Conservation (phyloP, 2,797 vertebrate species). For the Brachyrhaphis roseni region DNA sequence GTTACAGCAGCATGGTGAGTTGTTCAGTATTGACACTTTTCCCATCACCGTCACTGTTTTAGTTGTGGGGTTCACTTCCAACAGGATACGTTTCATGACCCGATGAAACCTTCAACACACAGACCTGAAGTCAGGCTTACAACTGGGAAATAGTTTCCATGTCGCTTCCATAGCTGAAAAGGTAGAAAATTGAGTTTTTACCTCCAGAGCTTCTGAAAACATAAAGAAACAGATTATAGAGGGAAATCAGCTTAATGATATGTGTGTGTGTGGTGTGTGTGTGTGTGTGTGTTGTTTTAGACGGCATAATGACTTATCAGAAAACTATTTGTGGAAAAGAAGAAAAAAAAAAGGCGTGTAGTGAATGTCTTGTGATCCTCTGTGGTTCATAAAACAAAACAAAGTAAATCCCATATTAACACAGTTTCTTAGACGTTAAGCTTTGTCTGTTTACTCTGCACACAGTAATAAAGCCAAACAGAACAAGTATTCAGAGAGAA, state of each 20-base stretch:
- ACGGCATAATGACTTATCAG: not conserved
- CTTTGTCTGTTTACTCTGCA: constrained; percentile 7
- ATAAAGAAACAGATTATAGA: not conserved
- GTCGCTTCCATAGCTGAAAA: not conserved
- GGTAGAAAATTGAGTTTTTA: not conserved
- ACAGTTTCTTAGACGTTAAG: constrained; percentile 20
- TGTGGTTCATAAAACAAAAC: constrained; percentile 29
- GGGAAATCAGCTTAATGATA: not conserved
- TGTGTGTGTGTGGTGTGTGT: not conserved
- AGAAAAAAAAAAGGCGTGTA: not conserved
- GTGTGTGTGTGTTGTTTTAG: not conserved
- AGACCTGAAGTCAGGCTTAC: not conserved
- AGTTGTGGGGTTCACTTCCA: not conserved
- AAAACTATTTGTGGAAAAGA: not conserved
- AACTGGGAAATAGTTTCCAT: not conserved
- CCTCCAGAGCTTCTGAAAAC: not conserved
- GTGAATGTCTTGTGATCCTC: constrained; percentile 12
- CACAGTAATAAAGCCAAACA: not conserved
- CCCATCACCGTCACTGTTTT: not conserved
- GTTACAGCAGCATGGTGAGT: not conserved
- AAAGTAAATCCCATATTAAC: constrained; percentile 22
- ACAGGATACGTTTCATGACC: not conserved
- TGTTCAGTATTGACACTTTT: not conserved
- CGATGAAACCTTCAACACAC: not conserved
- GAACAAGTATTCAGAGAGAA: not conserved